phyloP scores from a whole-genome alignment of 2,888 invertebrate genomes.

The Drosophila incognita region DNA sequence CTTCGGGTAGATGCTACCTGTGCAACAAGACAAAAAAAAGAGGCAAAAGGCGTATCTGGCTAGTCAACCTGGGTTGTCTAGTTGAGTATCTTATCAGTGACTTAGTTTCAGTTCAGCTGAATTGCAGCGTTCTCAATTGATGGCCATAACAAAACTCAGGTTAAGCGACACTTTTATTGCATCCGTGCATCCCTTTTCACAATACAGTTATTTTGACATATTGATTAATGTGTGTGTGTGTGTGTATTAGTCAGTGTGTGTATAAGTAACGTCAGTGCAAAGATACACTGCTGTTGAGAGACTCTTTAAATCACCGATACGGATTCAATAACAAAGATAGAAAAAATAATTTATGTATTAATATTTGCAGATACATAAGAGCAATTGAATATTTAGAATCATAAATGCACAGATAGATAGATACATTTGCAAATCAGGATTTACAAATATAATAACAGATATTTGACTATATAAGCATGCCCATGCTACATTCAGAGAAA shows the following conservation, averaged over 20 bases:
- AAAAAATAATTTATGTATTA: too few species aligned
- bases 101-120: slow-evolving; percentile 15
- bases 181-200: slow-evolving; percentile 25
- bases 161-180: slow-evolving; percentile 43
- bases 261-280: slow-evolving; percentile 19
- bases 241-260: slow-evolving; percentile 11
- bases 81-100: slow-evolving; percentile 44
- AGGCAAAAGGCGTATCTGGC: slow-evolving; percentile 19
- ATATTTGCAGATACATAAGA: too few species aligned
- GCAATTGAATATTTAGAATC: background rate
- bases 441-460: background rate
- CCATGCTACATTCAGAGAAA: too few species aligned
- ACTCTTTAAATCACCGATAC: background rate
- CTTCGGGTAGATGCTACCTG: slow-evolving; percentile 30
- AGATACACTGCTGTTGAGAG: background rate
- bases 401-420: background rate
- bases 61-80: slow-evolving; percentile 9
- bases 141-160: slow-evolving; percentile 23
- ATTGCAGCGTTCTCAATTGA: slow-evolving; percentile 12
- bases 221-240: slow-evolving; percentile 44
- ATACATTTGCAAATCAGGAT: background rate
- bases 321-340: background rate
- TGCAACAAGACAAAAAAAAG: slow-evolving; percentile 22
- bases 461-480: background rate
- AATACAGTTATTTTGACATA: slow-evolving; percentile 42